phyloP scores from a whole-genome alignment of 2,797 vertebrate genomes.

The Lepilemur septentrionalis region DNA sequence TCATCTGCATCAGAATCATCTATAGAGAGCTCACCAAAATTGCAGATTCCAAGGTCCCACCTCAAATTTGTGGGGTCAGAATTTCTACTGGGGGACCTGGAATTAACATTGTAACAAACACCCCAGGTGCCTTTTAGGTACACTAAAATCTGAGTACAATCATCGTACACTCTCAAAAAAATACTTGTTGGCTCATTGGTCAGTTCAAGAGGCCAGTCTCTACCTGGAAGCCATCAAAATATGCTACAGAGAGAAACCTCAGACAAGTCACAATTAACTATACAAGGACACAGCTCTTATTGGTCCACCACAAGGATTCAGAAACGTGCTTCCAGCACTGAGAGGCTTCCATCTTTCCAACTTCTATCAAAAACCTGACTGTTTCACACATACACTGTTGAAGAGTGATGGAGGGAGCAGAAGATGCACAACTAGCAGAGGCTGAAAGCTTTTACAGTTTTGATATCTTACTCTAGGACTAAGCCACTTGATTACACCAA shows the following conservation, averaged over 20 bases:
- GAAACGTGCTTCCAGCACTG: neutral
- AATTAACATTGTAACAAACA: neutral
- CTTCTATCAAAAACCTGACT: neutral
- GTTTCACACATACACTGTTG: rapidly evolving
- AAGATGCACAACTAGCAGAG: neutral
- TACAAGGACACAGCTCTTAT: neutral
- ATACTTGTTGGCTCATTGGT: neutral
- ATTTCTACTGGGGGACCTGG: neutral
- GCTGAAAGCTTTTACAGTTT: neutral
- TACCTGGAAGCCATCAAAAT: neutral
- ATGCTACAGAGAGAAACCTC: neutral
- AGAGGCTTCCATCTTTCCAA: neutral
- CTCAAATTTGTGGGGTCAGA: neutral
- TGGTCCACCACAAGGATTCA: neutral
- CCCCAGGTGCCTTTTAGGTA: neutral
- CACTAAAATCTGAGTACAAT: neutral
- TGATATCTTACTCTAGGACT: neutral
- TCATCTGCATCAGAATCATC: neutral
- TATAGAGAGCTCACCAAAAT: neutral
- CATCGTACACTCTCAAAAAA: neutral
- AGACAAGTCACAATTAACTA: neutral
- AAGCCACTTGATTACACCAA: neutral
- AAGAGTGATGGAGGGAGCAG: neutral
- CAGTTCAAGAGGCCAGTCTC: neutral
- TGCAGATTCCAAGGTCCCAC: neutral